Conservation (phyloP, 2,113 vertebrate genomes). For the Paratilapia polleni region DNA sequence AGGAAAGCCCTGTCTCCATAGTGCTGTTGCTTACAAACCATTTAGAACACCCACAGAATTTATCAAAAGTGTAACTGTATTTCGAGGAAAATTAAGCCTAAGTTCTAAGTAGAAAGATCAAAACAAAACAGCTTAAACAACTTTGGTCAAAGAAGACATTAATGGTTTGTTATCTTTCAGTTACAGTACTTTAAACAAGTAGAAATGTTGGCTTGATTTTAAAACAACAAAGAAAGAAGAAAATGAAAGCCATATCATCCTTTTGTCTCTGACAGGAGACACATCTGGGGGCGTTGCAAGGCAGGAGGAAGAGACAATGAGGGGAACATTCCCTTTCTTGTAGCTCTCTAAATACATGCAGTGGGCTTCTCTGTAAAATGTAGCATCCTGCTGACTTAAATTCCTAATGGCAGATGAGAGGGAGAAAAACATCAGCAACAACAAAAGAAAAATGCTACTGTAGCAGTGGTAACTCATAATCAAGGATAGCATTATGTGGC, state of each 20-base stretch:
- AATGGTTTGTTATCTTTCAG: background rate
- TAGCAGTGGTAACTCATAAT: slow-evolving; percentile 58
- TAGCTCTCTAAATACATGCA: slow-evolving; percentile 23
- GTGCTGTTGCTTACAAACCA: background rate
- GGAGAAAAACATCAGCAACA: slow-evolving; percentile 23
- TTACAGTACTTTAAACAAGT: background rate
- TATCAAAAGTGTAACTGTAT: slow-evolving; percentile 7
- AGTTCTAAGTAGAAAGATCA: slow-evolving; percentile 10
- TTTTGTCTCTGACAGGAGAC: slow-evolving; percentile 42
- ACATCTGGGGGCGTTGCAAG: slow-evolving; percentile 46
- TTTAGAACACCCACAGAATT: background rate
- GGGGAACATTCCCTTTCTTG: slow-evolving; percentile 21
- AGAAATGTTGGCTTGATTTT: slow-evolving; percentile 4
- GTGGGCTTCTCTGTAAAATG: slow-evolving; percentile 32
- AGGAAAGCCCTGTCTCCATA: background rate
- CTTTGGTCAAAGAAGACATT: slow-evolving; percentile 14
- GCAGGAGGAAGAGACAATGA: slow-evolving; percentile 21
- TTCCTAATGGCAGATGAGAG: slow-evolving; percentile 52
- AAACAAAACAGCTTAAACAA: slow-evolving; percentile 7
- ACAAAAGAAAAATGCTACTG: slow-evolving; percentile 9
- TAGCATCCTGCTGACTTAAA: slow-evolving; percentile 46
- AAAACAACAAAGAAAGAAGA: slow-evolving; percentile 20
- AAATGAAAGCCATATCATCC: slow-evolving; percentile 3
- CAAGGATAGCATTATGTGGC: slow-evolving; percentile 45
- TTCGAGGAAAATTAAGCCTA: background rate